phyloP scores from a whole-genome alignment of 1,140 invertebrate genomes.

The Drosophila sechellia region DNA sequence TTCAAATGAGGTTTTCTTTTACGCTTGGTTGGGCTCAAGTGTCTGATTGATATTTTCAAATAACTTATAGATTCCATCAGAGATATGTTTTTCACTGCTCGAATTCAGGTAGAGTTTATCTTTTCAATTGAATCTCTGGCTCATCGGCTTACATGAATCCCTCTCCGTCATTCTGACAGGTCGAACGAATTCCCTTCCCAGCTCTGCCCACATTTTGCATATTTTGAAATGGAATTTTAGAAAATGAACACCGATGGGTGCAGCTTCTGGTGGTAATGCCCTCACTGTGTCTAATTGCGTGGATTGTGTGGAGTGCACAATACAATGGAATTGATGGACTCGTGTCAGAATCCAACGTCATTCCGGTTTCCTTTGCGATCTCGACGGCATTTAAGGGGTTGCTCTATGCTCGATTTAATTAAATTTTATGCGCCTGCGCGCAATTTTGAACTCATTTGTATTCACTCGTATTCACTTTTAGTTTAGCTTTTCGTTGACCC shows the following conservation, averaged over 20 bases:
- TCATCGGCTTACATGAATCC: constrained; percentile 19
- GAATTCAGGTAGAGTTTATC: constrained; percentile 31
- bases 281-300: constrained; percentile 70
- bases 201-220: constrained; percentile 43
- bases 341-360: constrained; percentile 51
- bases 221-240: constrained; percentile 34
- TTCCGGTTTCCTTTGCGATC: constrained; percentile 32
- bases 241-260: constrained; percentile 38
- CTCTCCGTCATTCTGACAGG: constrained; percentile 35
- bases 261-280: constrained; percentile 59
- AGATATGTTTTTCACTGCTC: background rate
- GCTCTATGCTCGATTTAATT: constrained; percentile 66
- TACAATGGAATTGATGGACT: constrained; percentile 67
- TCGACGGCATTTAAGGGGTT: constrained; percentile 49
- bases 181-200: constrained; percentile 33
- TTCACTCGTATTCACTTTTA: constrained; percentile 14
- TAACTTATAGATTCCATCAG: constrained; percentile 37
- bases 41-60: constrained; percentile 57
- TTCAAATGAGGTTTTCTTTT: constrained; percentile 46
- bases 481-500: constrained; percentile 27
- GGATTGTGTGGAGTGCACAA: constrained; percentile 51
- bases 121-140: constrained; percentile 42
- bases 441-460: constrained; percentile 76
- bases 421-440: constrained; percentile 80
- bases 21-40: constrained; percentile 41